Conservation (phyloP, 2,797 vertebrate genomes). For the Halcyon badia region DNA sequence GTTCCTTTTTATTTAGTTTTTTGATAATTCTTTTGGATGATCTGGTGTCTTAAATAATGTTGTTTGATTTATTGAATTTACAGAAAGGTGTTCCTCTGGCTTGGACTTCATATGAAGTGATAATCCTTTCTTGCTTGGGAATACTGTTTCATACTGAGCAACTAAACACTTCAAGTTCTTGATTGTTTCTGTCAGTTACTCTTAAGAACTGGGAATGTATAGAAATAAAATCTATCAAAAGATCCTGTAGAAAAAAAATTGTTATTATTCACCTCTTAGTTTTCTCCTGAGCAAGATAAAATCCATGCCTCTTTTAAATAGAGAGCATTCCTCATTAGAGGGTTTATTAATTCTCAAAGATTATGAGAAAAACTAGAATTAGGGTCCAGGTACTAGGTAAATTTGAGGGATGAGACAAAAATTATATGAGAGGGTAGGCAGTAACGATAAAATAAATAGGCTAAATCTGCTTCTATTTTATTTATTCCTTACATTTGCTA, state of each 20-base stretch:
- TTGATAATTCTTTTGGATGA: slow-evolving; percentile 9
- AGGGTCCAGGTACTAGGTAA: not conserved
- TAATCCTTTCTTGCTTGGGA: not conserved
- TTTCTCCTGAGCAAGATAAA: not conserved
- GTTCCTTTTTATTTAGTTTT: slow-evolving; percentile 3
- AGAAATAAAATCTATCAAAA: not conserved
- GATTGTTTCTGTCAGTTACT: not conserved
- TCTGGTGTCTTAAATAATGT: not conserved
- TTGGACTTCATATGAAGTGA: not conserved
- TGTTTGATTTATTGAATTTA: slow-evolving; percentile 38
- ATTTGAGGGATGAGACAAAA: not conserved
- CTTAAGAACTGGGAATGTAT: not conserved
- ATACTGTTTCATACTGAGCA: not conserved
- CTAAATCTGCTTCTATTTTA: not conserved
- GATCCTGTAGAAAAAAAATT: not conserved
- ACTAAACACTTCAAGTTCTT: not conserved
- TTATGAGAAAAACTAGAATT: not conserved
- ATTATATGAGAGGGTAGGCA: not conserved
- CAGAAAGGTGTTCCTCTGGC: not conserved
- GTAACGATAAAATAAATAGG: not conserved
- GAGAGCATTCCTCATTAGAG: not conserved
- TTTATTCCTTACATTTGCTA: not conserved
- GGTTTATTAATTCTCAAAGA: not conserved
- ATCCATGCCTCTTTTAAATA: not conserved
- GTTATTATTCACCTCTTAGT: not conserved